phyloP scores from a whole-genome alignment of 2,113 vertebrate genomes.

The Morone chrysops region DNA sequence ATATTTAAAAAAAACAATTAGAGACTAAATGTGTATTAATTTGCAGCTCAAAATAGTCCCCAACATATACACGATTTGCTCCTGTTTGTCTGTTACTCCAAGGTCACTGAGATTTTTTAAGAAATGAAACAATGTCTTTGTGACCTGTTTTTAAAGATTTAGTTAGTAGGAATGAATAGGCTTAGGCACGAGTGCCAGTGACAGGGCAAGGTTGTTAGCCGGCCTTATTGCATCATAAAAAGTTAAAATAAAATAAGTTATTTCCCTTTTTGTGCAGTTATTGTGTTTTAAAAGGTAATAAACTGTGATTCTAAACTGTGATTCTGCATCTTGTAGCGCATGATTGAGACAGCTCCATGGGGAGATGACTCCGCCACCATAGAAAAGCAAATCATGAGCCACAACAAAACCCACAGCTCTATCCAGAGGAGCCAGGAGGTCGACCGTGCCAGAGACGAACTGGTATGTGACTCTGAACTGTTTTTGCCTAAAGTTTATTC shows the following conservation, averaged over 20 bases:
- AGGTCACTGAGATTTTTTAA: too few relatives aligned
- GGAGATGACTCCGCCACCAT: conserved; percentile 89
- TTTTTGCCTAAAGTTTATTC: background rate
- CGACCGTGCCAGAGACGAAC: conserved; percentile 89
- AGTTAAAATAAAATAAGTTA: too few relatives aligned
- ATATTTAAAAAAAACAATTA: background rate
- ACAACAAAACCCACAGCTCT: conserved; percentile 88
- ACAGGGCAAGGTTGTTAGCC: too few relatives aligned
- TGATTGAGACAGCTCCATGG: conserved; percentile 90
- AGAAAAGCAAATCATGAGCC: conserved; percentile 89
- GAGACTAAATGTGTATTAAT: too few relatives aligned
- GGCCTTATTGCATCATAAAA: too few relatives aligned
- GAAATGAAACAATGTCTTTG: background rate
- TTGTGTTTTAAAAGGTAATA: background rate
- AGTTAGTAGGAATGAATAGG: too few relatives aligned
- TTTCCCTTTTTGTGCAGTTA: background rate
- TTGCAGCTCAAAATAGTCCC: background rate
- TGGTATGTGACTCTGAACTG: conserved; percentile 81
- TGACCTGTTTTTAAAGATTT: background rate
- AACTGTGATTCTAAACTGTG: conserved; percentile 28
- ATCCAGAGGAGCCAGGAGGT: conserved; percentile 89
- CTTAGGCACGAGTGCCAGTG: too few relatives aligned
- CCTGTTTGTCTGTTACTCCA: too few relatives aligned
- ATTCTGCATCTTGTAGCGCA: conserved; percentile 80
- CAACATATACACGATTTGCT: background rate